phyloP scores from a whole-genome alignment of 2,113 vertebrate genomes.

The Corythornis madagascariensis region DNA sequence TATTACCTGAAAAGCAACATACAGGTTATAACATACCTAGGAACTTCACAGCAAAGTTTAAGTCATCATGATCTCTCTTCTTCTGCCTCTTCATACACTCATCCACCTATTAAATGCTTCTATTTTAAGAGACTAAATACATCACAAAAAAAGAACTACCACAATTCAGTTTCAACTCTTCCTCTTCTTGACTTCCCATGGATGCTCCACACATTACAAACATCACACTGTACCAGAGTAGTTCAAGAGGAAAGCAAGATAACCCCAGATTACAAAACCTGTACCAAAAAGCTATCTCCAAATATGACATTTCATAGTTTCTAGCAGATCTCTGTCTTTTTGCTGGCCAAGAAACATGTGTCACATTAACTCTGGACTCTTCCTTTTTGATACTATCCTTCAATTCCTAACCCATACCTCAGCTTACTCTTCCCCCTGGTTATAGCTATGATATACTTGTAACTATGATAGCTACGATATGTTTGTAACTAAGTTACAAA shows the following conservation, averaged over 20 bases:
- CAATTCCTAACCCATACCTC: background rate
- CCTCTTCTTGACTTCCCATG: background rate
- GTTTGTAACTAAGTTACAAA: background rate
- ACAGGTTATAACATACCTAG: background rate
- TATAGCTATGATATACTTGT: background rate
- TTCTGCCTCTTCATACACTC: background rate
- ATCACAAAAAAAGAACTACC: background rate
- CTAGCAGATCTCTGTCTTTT: background rate
- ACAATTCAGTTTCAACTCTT: background rate
- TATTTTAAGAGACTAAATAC: background rate
- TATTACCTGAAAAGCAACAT: background rate
- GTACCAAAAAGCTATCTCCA: background rate
- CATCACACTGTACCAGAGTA: background rate
- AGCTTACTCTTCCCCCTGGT: background rate
- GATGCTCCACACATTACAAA: background rate
- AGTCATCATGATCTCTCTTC: background rate
- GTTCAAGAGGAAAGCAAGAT: background rate
- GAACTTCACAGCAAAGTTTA: background rate
- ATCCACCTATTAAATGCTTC: background rate
- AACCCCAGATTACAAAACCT: background rate
- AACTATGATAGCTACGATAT: background rate
- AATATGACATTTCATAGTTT: background rate
- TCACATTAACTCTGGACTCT: background rate
- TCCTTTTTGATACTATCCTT: background rate
- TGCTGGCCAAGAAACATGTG: background rate